Evolutionary conservation across 1,140 invertebrate species (phyloP).

Genomic region (Ptiloglossa arizonensis): DNA sequence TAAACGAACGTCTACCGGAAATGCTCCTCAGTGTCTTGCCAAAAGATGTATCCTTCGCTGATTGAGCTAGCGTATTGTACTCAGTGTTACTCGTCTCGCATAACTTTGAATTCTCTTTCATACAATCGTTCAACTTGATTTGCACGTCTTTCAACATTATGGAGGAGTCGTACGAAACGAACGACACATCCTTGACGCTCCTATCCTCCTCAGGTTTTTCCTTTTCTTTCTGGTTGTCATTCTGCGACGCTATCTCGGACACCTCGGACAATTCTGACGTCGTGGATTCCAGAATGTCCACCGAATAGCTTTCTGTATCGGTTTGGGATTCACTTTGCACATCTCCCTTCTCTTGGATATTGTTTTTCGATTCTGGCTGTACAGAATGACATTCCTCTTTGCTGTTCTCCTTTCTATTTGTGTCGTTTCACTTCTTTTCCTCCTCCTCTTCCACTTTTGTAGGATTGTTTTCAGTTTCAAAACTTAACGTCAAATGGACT

Average conservation of each 20-base stretch:
- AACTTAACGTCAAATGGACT: conserved; percentile 51
- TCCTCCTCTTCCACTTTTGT: conserved; percentile 40
- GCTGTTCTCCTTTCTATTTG: neutral
- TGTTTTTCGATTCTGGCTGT: conserved; percentile 28
- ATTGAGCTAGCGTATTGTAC: conserved; percentile 38
- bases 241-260: conserved; percentile 26
- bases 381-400: conserved; percentile 12
- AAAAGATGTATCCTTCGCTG: conserved; percentile 67
- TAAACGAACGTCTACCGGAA: conserved; percentile 70
- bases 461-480: conserved; percentile 45
- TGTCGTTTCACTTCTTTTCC: conserved; percentile 1
- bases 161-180: conserved; percentile 69
- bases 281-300: conserved; percentile 69
- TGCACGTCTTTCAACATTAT: conserved; percentile 75
- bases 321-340: conserved; percentile 49
- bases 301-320: conserved; percentile 64
- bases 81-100: conserved; percentile 52
- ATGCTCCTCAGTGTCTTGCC: conserved; percentile 73
- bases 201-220: conserved; percentile 33
- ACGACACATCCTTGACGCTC: conserved; percentile 55
- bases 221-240: conserved; percentile 47
- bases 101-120: conserved; percentile 72
- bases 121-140: conserved; percentile 74
- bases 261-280: conserved; percentile 67
- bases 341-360: conserved; percentile 52